Percentiles rank a stretch among this genome's conserved stretches.
Conservation (phyloP, 30 jellyfish, hydroid and myxozoan species). For the Turritopsis dohrnii region DNA sequence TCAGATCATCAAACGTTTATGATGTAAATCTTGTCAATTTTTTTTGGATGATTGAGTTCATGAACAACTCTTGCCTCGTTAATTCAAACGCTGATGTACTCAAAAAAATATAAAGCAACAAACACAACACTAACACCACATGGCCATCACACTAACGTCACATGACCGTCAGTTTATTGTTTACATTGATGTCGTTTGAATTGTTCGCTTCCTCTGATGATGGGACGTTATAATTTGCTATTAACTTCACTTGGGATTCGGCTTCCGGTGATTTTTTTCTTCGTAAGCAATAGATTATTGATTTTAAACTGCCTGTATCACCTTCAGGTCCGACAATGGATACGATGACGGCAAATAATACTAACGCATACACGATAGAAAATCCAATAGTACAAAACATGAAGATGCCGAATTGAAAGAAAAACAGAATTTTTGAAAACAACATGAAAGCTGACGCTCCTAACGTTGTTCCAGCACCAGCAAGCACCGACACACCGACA, state of each 20-base stretch:
- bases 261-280: conserved; percentile 20
- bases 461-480: conserved; percentile 93
- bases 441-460: conserved; percentile 98
- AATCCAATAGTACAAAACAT: conserved; percentile 94
- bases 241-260: not conserved
- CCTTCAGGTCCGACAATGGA: conserved; percentile 94
- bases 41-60: too few relatives aligned
- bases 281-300: conserved; percentile 33
- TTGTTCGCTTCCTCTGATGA: not conserved
- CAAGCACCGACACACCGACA: conserved; percentile 89
- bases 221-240: not conserved
- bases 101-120: not conserved
- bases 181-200: too few relatives aligned
- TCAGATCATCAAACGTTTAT: too few relatives aligned
- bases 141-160: not conserved
- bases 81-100: not conserved
- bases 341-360: conserved; percentile 63
- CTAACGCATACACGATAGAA: conserved; percentile 79
- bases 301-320: conserved; percentile 62
- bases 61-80: too few relatives aligned
- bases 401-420: conserved; percentile 86
- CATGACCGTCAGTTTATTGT: not conserved
- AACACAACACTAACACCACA: not conserved
- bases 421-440: conserved; percentile 78
- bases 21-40: too few relatives aligned